Evolutionary conservation across 2,888 invertebrate species (phyloP), one percentile per base, ranked within the genome.

Genomic region (Anoplius nigerrimus): DNA sequence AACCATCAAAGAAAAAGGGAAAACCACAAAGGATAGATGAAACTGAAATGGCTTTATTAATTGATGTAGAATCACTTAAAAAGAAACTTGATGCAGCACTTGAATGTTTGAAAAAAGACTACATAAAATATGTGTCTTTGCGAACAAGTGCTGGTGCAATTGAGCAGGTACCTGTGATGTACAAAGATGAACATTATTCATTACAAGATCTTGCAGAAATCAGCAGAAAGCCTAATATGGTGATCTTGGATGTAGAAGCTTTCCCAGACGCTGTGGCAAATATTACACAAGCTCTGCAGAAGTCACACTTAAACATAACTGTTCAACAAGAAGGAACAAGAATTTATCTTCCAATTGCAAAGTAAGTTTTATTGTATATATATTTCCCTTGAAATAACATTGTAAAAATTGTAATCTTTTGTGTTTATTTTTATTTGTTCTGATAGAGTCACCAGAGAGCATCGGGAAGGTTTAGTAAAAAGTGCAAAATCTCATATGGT

Each of bases 261-360:
- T 95, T 96, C 88, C 97, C 98, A 0, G 96, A 97, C 91, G 95
- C 94, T 8, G 94, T 96, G 81, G 95, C 95, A 8, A 91, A 93
- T 74, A 95, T 94, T 5, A 81, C 97, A 27, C 93, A 93, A 84
- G 93, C 95, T 1, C 92, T 98, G 56, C 89, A 91, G 62, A 92
- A 92, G 45, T 96, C 97, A 68, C 97, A 97, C 11, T 92, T 98
- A 91, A 97, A 97, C 88, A 90, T 98, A 63, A 98, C 96, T 90
- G 97, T 98, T 0, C 98, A 98, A 86, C 97, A 97, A 88, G 98
- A 98, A 86, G 97, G 97, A 21, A 97, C 96, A 0, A 95, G 95
- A 1, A 89, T 98, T 56, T 98, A 93, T 88, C 91, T 98, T 60
- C 95, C 96, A 45, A 92, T 97, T 76, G 97, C 98, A 13, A 97